Conservation (phyloP, 2,888 invertebrate species). For the Lamproptera curius region DNA sequence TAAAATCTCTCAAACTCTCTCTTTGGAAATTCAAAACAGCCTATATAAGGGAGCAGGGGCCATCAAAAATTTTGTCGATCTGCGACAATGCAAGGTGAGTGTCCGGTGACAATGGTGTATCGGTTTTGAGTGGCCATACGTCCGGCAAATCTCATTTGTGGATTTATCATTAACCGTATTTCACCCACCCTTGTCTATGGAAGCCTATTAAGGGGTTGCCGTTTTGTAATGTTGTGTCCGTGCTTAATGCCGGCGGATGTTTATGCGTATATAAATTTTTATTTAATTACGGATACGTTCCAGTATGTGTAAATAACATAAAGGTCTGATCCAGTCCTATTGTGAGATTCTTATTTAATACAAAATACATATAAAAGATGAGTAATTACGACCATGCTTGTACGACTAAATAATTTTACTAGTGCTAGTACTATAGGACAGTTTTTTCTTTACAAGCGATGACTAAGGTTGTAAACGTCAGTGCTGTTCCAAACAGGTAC, state of each 20-base stretch:
- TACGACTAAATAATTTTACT: no score
- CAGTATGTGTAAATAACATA: no score
- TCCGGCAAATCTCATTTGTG: constrained; percentile 77
- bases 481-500: no score
- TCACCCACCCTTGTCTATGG: constrained; percentile 66
- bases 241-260: constrained; percentile 60
- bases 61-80: constrained; percentile 54
- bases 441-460: no score
- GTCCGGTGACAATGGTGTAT: constrained; percentile 68
- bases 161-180: constrained; percentile 78
- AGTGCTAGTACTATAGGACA: no score
- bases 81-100: constrained; percentile 71
- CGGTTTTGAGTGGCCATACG: constrained; percentile 73
- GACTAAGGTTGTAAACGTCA: no score
- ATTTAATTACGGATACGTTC: constrained; percentile 13
- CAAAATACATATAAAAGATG: no score
- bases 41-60: constrained; percentile 43
- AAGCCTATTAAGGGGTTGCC: constrained; percentile 73
- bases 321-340: no score
- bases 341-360: no score
- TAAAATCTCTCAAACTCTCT: no score
- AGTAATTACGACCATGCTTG: no score
- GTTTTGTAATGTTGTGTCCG: constrained; percentile 61
- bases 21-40: constrained; percentile 33
- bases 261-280: constrained; percentile 34